Conservation (phyloP, 53 echinoderm and acorn worm species). For the Arbacia lixula region DNA sequence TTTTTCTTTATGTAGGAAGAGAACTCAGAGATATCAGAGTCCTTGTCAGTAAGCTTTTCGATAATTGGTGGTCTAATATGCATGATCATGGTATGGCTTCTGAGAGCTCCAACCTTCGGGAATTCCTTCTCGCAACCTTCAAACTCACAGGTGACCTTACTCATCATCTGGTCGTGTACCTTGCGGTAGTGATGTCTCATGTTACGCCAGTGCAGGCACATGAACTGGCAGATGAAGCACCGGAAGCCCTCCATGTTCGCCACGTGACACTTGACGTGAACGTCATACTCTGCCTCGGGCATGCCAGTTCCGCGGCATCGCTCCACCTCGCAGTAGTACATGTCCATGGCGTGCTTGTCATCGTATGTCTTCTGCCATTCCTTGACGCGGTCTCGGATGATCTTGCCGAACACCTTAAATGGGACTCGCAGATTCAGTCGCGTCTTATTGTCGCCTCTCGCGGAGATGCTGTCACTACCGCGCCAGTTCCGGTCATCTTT, state of each 20-base stretch:
- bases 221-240: conserved; percentile 77
- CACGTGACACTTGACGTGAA: conserved; percentile 84
- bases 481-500: conserved; percentile 17
- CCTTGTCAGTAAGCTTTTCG: conserved; percentile 13
- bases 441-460: neutral
- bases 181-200: conserved; percentile 87
- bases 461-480: neutral
- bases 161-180: conserved; percentile 65
- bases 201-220: conserved; percentile 86
- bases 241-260: conserved; percentile 78
- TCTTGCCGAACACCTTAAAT: conserved; percentile 38
- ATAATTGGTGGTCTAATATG: conserved; percentile 65
- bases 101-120: conserved; percentile 62
- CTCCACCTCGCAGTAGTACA: conserved; percentile 56
- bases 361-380: conserved; percentile 74
- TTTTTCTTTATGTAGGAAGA: conserved; percentile 1
- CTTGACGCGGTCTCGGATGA: conserved; percentile 49
- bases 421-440: conserved; percentile 22
- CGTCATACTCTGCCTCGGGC: conserved; percentile 62
- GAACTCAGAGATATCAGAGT: conserved; percentile 16
- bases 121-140: conserved; percentile 56
- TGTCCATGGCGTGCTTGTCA: conserved; percentile 36
- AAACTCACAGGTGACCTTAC: conserved; percentile 68
- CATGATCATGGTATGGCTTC: conserved; percentile 67
- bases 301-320: conserved; percentile 60